A percentile compares a stretch with the other conserved stretches of the same genome.
phyloP scores from a whole-genome alignment of 2,888 invertebrate species.

The Geotrupes spiniger region DNA sequence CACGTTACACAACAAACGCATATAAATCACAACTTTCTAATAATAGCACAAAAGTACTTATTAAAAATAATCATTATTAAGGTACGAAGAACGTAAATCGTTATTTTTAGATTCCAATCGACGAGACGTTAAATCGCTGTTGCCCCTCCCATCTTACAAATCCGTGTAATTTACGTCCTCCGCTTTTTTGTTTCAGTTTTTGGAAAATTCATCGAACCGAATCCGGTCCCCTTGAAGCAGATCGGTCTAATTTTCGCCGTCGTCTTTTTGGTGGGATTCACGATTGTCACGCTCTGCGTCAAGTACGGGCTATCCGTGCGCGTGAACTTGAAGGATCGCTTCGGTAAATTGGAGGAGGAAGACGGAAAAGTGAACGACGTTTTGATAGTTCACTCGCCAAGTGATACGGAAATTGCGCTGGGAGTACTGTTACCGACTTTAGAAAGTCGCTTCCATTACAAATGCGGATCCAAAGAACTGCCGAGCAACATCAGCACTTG shows the following conservation, averaged over 20 bases:
- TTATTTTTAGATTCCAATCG: too few relatives aligned
- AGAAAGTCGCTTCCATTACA: conserved; percentile 62
- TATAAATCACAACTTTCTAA: too few relatives aligned
- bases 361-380: conserved; percentile 63
- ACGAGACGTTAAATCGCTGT: too few relatives aligned
- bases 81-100: too few relatives aligned
- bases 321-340: conserved; percentile 53
- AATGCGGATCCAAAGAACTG: conserved; percentile 55
- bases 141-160: too few relatives aligned
- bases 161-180: too few relatives aligned
- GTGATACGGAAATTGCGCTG: conserved; percentile 61
- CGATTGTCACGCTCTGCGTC: conserved; percentile 55
- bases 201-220: conserved; percentile 40
- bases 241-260: conserved; percentile 55
- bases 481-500: conserved; percentile 50
- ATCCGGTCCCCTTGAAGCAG: conserved; percentile 58
- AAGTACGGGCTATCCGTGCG: conserved; percentile 52
- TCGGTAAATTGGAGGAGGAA: conserved; percentile 50
- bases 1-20: too few relatives aligned
- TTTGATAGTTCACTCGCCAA: conserved; percentile 61
- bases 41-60: too few relatives aligned
- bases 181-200: conserved; percentile 42
- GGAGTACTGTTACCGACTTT: conserved; percentile 63
- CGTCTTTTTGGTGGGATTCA: conserved; percentile 52
- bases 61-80: too few relatives aligned